These are phyloP conservation scores for Drosophila neotestacea DNA, from an alignment of 2,888 invertebrate genomes.

Conservation along the genomic window DNA sequence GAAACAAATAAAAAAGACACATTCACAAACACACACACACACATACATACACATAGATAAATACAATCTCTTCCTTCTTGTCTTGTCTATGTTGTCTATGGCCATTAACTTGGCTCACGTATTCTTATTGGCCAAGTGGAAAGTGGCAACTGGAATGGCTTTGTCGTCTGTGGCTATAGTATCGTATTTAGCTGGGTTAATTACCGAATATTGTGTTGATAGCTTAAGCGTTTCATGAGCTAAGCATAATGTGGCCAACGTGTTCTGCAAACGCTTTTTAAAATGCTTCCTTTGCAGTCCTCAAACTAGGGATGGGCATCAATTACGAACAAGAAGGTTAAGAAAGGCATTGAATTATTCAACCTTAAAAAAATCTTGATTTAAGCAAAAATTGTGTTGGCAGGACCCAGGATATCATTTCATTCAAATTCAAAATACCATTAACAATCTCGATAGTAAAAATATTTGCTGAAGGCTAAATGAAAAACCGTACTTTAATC, in stretches of 20 bases:
- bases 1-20: constrained; percentile 52
- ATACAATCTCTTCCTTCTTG: constrained; percentile 9
- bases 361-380: too few relatives aligned
- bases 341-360: too few relatives aligned
- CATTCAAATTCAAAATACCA: too few relatives aligned
- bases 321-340: too few relatives aligned
- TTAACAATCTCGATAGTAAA: too few relatives aligned
- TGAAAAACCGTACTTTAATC: too few relatives aligned
- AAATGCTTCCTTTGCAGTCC: constrained; percentile 36
- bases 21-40: constrained; percentile 16
- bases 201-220: constrained; percentile 80
- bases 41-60: constrained; percentile 6
- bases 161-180: constrained; percentile 50
- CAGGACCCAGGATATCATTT: too few relatives aligned
- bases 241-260: constrained; percentile 58
- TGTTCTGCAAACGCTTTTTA: constrained; percentile 60
- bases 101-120: constrained; percentile 66
- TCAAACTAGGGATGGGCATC: neutral
- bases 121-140: constrained; percentile 32
- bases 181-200: constrained; percentile 73
- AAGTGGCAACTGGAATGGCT: constrained; percentile 12
- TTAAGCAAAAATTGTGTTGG: too few relatives aligned
- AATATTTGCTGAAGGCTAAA: too few relatives aligned
- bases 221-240: constrained; percentile 71
- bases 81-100: constrained; percentile 24